Percentiles rank a stretch among this genome's conserved stretches.
Evolutionary conservation across 2,797 vertebrate genomes (phyloP).

Genomic region (Parotocinclus haroldoi): DNA sequence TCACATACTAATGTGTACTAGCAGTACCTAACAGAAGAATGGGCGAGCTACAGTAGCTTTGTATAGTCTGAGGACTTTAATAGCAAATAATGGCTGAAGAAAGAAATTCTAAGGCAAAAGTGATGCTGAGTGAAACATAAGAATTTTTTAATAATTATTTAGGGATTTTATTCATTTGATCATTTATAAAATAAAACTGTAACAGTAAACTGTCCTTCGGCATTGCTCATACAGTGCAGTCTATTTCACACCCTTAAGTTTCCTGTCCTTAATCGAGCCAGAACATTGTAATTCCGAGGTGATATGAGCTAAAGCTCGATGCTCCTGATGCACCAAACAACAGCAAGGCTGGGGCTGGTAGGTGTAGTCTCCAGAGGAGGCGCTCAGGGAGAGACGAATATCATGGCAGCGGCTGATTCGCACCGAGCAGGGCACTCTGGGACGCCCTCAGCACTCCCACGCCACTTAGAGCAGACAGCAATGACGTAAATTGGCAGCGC

Average conservation of each 20-base stretch:
- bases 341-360: slow-evolving; percentile 8
- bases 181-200: too few relatives aligned
- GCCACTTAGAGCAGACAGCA: slow-evolving; percentile 56
- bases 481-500: slow-evolving; percentile 72
- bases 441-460: slow-evolving; percentile 57
- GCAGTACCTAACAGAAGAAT: too few relatives aligned
- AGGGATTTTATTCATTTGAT: too few relatives aligned
- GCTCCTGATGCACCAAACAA: slow-evolving; percentile 29
- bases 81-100: too few relatives aligned
- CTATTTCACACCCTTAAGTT: slow-evolving; percentile 18
- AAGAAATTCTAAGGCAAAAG: too few relatives aligned
- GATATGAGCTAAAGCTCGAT: slow-evolving; percentile 9
- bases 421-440: slow-evolving; percentile 27
- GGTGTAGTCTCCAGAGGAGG: slow-evolving; percentile 23
- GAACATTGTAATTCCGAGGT: slow-evolving; percentile 19
- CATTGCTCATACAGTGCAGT: too few relatives aligned
- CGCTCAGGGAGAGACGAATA: slow-evolving; percentile 37
- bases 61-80: too few relatives aligned
- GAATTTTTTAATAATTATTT: too few relatives aligned
- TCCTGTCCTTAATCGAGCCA: not conserved
- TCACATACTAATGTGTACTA: too few relatives aligned
- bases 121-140: too few relatives aligned
- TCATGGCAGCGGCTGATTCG: slow-evolving; percentile 27
- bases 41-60: too few relatives aligned
- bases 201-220: too few relatives aligned